A percentile compares a stretch with the other conserved stretches of the same genome.
These are phyloP conservation scores for Actenoides lindsayi DNA, from an alignment of 2,113 vertebrate species.

Conservation along the genomic window DNA sequence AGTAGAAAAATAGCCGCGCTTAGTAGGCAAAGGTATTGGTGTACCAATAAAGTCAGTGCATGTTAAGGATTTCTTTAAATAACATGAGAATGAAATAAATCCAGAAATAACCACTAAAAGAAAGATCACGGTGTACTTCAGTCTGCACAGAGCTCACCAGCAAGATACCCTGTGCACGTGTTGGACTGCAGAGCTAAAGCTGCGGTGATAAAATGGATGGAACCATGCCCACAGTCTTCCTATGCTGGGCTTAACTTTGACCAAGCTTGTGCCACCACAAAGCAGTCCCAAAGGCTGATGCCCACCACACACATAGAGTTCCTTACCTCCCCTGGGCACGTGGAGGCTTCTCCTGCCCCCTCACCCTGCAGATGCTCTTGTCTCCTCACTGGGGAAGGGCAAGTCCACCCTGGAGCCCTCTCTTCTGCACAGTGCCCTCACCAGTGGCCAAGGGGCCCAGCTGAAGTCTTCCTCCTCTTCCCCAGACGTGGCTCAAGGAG, in stretches of 20 bases:
- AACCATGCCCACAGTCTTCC: background rate
- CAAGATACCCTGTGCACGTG: background rate
- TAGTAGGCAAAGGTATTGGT: background rate
- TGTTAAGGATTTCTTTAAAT: background rate
- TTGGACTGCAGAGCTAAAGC: background rate
- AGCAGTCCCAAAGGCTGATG: background rate
- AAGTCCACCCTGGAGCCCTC: fast-evolving
- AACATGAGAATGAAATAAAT: background rate
- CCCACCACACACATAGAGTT: background rate
- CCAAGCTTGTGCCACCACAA: background rate
- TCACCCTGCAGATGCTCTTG: fast-evolving
- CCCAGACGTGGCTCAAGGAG: background rate
- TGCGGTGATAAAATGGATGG: background rate
- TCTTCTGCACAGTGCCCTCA: background rate
- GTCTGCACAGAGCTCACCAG: background rate
- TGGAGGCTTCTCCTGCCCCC: background rate
- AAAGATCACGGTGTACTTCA: background rate
- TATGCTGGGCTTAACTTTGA: fast-evolving
- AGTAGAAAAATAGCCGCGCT: background rate
- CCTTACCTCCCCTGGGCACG: fast-evolving
- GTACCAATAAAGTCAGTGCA: background rate
- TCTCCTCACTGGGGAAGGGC: background rate
- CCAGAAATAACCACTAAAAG: background rate
- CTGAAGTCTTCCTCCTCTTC: background rate
- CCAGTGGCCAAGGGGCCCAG: background rate